These are phyloP conservation scores for Drosophila truncata DNA, from an alignment of 1,140 invertebrate genomes.

Conservation along the genomic window DNA sequence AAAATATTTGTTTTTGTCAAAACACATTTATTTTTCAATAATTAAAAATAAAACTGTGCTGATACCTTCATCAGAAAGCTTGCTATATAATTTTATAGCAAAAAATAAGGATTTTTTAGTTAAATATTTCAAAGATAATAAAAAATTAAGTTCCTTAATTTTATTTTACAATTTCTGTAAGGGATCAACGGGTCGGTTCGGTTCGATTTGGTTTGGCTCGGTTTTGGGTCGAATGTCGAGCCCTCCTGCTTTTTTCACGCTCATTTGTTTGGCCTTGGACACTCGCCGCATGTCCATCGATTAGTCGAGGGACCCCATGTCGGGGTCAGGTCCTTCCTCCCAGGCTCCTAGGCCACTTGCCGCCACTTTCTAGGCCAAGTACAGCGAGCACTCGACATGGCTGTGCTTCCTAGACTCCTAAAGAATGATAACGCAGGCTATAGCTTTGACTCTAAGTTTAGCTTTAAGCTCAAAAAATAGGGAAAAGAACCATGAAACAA, in stretches of 20 bases:
- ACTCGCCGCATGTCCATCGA: constrained; percentile 17
- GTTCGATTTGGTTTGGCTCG: no score
- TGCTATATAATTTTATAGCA: background rate
- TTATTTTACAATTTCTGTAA: background rate
- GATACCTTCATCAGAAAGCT: no score
- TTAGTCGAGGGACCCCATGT: constrained; percentile 17
- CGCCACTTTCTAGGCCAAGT: constrained; percentile 28
- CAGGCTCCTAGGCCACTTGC: constrained; percentile 5
- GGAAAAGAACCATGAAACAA: no score
- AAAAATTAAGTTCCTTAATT: background rate
- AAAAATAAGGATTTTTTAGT: background rate
- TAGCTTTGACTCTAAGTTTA: background rate
- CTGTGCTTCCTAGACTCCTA: background rate
- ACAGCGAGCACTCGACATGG: constrained; percentile 5
- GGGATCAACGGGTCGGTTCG: background rate
- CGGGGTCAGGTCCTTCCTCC: constrained; percentile 20
- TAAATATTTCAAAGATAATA: background rate
- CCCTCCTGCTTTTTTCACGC: constrained; percentile 10
- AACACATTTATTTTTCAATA: no score
- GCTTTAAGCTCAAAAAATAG: background rate
- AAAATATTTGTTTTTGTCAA: no score
- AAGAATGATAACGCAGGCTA: background rate
- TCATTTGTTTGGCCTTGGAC: constrained; percentile 39
- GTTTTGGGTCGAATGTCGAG: background rate
- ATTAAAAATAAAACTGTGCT: no score